phyloP scores from a whole-genome alignment of 2,113 vertebrate species.

The Perognathus longimembris region DNA sequence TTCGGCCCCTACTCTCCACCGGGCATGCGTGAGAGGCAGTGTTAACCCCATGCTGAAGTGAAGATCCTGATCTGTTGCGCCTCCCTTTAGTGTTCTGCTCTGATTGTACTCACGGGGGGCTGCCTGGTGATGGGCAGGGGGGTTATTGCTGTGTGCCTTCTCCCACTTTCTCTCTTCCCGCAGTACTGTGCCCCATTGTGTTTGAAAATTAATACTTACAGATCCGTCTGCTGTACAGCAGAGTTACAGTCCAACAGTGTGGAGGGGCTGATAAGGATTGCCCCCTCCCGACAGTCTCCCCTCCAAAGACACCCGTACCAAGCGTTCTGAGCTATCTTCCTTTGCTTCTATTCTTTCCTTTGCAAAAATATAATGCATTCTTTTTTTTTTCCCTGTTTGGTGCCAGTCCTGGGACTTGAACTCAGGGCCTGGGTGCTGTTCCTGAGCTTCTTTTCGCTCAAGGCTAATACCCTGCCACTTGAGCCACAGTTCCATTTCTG shows the following conservation, averaged over 20 bases:
- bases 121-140: slow-evolving; percentile 12
- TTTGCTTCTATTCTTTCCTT: neutral
- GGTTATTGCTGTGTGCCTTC: slow-evolving; percentile 56
- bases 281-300: neutral
- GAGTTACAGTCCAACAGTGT: slow-evolving; percentile 29
- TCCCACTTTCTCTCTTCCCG: slow-evolving; percentile 1
- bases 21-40: neutral
- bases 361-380: too few species aligned
- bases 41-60: slow-evolving; percentile 41
- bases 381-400: too few species aligned
- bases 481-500: too few species aligned
- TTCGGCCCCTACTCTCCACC: neutral
- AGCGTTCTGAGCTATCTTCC: neutral
- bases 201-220: slow-evolving; percentile 68
- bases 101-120: neutral
- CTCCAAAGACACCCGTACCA: too few species aligned
- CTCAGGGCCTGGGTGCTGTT: too few species aligned
- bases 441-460: too few species aligned
- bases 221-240: neutral
- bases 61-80: slow-evolving; percentile 22
- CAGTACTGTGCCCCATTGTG: slow-evolving; percentile 20
- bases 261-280: slow-evolving; percentile 12
- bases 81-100: slow-evolving; percentile 49
- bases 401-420: too few species aligned
- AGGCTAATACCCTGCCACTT: too few species aligned